Conservation (phyloP, 1,140 invertebrate genomes). For the Caenorhabditis brenneri region DNA sequence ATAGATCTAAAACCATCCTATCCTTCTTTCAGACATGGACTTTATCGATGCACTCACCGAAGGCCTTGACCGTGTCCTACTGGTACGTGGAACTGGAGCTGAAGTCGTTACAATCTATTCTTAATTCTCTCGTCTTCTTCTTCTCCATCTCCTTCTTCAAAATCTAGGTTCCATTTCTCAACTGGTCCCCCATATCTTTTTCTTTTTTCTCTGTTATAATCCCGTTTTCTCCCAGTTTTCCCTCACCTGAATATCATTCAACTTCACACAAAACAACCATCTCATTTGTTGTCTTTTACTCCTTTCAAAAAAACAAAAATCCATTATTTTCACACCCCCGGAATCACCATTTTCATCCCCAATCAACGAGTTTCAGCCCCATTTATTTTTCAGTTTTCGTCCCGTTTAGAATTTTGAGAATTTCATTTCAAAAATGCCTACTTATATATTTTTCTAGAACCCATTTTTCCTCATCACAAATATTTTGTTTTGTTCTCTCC, state of each 20-base stretch:
- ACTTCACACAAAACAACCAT: slow-evolving; percentile 28
- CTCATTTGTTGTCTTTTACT: neutral
- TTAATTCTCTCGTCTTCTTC: slow-evolving; percentile 75
- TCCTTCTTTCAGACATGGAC: slow-evolving; percentile 86
- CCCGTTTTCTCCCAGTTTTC: neutral
- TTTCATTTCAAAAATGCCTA: neutral
- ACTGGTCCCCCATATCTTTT: slow-evolving; percentile 33
- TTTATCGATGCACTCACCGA: slow-evolving; percentile 98
- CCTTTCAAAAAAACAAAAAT: neutral
- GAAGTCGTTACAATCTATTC: slow-evolving; percentile 99
- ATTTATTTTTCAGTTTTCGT: neutral
- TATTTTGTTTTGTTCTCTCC: no score
- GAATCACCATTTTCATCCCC: neutral
- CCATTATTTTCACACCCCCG: slow-evolving; percentile 6
- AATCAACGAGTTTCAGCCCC: slow-evolving; percentile 4
- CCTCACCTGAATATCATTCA: neutral
- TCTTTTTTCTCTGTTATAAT: neutral
- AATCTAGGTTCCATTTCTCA: slow-evolving; percentile 28
- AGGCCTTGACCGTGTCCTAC: slow-evolving; percentile 90
- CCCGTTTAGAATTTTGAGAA: neutral
- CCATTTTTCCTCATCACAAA: neutral
- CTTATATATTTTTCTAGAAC: slow-evolving; percentile 7
- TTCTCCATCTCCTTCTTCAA: no score
- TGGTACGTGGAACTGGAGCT: slow-evolving; percentile 94
- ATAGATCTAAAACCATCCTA: no score